Percentiles rank a stretch among this genome's conserved stretches.
Evolutionary conservation across 2,797 vertebrate genomes (phyloP).

Genomic region (Mareca strepera): DNA sequence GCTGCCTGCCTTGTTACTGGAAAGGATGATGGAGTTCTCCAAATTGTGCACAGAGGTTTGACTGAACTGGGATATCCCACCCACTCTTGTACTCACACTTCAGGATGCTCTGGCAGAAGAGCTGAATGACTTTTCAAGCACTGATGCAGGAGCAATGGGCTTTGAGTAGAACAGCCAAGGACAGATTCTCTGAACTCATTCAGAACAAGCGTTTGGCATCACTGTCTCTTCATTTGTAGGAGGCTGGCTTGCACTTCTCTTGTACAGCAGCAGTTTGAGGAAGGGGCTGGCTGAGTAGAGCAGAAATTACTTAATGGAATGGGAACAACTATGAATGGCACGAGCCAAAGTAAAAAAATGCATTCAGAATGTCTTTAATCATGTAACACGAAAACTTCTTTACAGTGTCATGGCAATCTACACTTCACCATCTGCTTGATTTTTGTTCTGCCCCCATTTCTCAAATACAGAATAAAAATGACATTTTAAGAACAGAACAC

Average conservation of each 20-base stretch:
- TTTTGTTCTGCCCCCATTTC: constrained; percentile 47
- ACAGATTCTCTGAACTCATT: not conserved
- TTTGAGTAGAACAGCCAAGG: not conserved
- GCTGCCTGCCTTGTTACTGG: not conserved
- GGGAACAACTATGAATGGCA: constrained; percentile 46
- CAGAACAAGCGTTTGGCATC: not conserved
- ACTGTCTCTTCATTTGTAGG: not conserved
- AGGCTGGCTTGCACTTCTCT: not conserved
- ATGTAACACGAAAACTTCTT: constrained; percentile 63
- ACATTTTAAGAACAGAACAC: constrained; percentile 46
- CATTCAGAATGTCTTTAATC: constrained; percentile 71
- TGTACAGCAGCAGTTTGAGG: not conserved
- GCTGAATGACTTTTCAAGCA: not conserved
- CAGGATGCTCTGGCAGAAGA: not conserved
- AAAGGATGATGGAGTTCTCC: not conserved
- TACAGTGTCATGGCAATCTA: constrained; percentile 58
- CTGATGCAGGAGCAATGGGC: accelerated
- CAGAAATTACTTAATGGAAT: constrained; percentile 36
- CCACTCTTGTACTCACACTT: accelerated
- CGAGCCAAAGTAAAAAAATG: not conserved
- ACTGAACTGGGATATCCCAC: not conserved
- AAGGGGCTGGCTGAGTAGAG: not conserved
- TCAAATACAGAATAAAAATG: constrained; percentile 52
- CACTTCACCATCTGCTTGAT: constrained; percentile 45
- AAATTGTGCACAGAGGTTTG: not conserved